phyloP scores from a whole-genome alignment of 1,140 invertebrate species.

The Stegodyphus mimosarum region DNA sequence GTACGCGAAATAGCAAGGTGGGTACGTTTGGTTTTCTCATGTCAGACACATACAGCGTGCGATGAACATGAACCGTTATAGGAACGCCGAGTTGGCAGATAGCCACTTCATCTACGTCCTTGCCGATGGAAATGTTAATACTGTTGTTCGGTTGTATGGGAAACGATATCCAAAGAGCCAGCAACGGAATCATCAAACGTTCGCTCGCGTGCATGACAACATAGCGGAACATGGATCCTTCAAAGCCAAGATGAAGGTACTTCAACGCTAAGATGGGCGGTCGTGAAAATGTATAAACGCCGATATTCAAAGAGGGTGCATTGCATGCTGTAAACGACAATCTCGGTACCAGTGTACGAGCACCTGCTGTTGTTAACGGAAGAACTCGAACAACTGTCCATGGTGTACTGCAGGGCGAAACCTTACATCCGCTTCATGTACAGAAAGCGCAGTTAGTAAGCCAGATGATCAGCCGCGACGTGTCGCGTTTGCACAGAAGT shows the following conservation, averaged over 20 bases:
- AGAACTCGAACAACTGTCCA: too few relatives aligned
- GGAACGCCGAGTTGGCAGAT: too few relatives aligned
- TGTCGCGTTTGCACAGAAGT: conserved; percentile 1
- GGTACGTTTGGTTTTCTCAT: too few relatives aligned
- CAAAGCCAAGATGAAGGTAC: not conserved
- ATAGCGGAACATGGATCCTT: not conserved
- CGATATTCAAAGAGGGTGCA: not conserved
- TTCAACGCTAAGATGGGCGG: too few relatives aligned
- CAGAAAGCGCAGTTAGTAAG: too few relatives aligned
- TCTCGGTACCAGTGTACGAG: not conserved
- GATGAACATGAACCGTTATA: too few relatives aligned
- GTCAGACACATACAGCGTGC: too few relatives aligned
- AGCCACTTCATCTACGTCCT: too few relatives aligned
- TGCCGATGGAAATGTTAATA: not conserved
- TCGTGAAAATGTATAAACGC: not conserved
- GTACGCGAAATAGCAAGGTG: too few relatives aligned
- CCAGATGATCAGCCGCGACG: conserved; percentile 3
- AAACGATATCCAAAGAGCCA: not conserved
- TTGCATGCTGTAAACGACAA: not conserved
- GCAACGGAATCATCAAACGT: not conserved
- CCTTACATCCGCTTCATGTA: too few relatives aligned
- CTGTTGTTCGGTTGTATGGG: not conserved
- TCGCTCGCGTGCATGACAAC: not conserved
- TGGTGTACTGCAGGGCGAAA: too few relatives aligned
- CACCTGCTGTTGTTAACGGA: not conserved